These are phyloP conservation scores for Euphonia xanthogaster DNA, from an alignment of 2,797 vertebrate species.

Conservation along the genomic window DNA sequence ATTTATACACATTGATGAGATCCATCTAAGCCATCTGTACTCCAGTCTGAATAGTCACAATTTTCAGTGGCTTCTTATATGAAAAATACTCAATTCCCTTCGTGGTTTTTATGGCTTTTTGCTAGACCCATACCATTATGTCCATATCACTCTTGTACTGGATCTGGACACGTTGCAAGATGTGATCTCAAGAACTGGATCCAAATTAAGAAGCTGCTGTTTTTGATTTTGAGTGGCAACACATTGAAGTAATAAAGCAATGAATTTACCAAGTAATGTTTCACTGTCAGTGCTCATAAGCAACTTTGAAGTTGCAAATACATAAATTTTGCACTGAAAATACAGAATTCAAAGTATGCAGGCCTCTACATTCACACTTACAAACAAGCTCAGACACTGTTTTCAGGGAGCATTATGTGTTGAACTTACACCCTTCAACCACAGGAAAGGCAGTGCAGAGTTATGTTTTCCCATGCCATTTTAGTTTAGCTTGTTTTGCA, in stretches of 20 bases:
- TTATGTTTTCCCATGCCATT: neutral
- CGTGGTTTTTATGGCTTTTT: neutral
- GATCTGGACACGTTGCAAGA: neutral
- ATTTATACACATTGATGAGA: neutral
- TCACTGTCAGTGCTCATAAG: neutral
- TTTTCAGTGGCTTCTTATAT: neutral
- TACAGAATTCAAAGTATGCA: neutral
- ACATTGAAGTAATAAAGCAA: neutral
- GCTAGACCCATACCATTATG: neutral
- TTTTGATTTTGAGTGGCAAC: neutral
- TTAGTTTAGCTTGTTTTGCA: neutral
- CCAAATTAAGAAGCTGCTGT: neutral
- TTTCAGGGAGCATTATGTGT: neutral
- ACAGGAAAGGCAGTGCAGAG: neutral
- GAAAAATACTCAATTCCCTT: neutral
- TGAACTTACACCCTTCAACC: neutral
- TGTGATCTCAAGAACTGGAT: neutral
- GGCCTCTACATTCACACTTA: neutral
- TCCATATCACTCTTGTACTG: neutral
- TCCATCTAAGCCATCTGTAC: neutral
- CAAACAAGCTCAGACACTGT: neutral
- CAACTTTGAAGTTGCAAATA: neutral
- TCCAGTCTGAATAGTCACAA: neutral
- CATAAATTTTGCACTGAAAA: neutral
- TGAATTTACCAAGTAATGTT: neutral